These are phyloP conservation scores for Anagrus nilaparvatae DNA, from an alignment of 1,140 invertebrate genomes.

Conservation along the genomic window DNA sequence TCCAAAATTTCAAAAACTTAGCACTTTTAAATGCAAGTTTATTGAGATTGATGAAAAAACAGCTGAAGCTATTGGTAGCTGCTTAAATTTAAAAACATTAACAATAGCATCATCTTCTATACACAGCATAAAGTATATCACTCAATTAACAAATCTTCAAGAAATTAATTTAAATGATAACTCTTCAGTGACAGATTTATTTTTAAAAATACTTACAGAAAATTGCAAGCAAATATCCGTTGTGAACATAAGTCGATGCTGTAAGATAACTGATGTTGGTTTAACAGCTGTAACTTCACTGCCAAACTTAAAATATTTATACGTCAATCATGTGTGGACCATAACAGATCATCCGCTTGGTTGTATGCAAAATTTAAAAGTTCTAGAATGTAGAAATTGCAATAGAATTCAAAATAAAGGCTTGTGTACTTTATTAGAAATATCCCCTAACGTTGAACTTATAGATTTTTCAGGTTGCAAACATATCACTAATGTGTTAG, in stretches of 20 bases:
- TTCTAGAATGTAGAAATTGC: slow-evolving; percentile 7
- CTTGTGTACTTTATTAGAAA: no score
- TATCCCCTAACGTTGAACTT: no score
- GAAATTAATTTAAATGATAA: background rate
- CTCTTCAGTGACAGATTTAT: no score
- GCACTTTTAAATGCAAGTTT: no score
- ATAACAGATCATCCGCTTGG: slow-evolving; percentile 5
- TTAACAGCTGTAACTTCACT: slow-evolving; percentile 3
- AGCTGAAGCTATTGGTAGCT: no score
- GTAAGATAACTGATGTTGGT: background rate
- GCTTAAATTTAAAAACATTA: background rate
- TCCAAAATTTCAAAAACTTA: no score
- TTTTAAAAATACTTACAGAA: slow-evolving; percentile 2
- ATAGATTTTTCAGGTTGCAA: no score
- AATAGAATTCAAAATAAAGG: no score
- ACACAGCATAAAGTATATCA: background rate
- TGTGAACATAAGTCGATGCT: background rate
- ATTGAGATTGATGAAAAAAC: no score
- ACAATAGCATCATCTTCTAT: background rate
- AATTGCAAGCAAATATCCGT: slow-evolving; percentile 6
- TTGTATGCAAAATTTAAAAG: background rate
- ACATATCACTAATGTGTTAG: no score
- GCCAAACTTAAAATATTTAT: background rate
- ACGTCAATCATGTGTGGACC: background rate
- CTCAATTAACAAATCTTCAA: slow-evolving; percentile 1